Evolutionary conservation across 1,140 invertebrate species (phyloP).

Genomic region (Meloidogyne hapla): DNA sequence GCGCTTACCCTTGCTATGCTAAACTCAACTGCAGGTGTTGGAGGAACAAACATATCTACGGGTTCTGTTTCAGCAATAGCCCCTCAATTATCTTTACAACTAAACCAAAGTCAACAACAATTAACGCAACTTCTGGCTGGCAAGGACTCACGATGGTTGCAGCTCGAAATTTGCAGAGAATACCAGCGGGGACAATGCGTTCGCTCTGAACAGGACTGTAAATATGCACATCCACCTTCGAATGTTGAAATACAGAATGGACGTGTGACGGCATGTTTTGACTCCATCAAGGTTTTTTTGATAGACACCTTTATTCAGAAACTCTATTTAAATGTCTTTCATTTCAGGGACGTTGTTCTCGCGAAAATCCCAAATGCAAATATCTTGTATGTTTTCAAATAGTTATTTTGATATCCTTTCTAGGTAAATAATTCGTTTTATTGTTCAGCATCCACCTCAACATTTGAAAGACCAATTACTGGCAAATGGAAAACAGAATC

Average conservation of each 20-base stretch:
- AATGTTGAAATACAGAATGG: conserved; percentile 99
- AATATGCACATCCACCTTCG: conserved; percentile 93
- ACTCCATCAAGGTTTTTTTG: conserved; percentile 99
- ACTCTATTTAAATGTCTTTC: neutral
- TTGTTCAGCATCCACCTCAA: conserved; percentile 72
- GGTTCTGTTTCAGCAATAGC: neutral
- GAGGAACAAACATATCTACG: conserved; percentile 22
- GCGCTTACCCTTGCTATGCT: conserved; percentile 21
- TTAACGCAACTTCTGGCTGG: conserved; percentile 80
- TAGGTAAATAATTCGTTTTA: neutral
- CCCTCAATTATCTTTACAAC: conserved; percentile 18
- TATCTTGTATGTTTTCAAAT: conserved; percentile 78
- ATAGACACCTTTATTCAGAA: no score
- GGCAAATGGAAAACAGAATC: conserved; percentile 98
- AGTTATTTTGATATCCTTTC: no score
- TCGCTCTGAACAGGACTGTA: conserved; percentile 91
- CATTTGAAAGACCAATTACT: conserved; percentile 98
- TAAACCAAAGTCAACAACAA: conserved; percentile 21
- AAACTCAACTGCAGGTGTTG: conserved; percentile 17
- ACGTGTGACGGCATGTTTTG: conserved; percentile 98
- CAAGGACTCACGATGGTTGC: conserved; percentile 98
- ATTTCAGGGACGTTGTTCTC: conserved; percentile 91
- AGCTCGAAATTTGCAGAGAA: conserved; percentile 93
- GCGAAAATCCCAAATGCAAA: conserved; percentile 99
- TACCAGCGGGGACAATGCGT: conserved; percentile 99